Percentiles rank a stretch among this genome's conserved stretches.
phyloP scores from a whole-genome alignment of 2,113 vertebrate species.

The Prunella fulvescens region DNA sequence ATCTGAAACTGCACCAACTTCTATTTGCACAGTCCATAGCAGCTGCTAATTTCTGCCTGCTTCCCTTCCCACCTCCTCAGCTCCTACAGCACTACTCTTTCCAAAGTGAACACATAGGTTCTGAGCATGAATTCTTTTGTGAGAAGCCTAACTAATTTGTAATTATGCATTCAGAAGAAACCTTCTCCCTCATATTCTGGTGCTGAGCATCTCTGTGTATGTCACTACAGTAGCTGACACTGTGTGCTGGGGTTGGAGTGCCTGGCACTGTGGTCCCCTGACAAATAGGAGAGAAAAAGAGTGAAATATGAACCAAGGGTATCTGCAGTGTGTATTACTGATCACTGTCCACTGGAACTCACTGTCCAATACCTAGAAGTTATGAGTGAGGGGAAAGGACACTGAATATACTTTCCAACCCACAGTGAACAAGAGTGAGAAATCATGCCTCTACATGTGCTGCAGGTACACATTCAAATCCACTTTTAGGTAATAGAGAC shows the following conservation, averaged over 20 bases:
- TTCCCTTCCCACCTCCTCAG: neutral
- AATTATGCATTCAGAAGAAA: neutral
- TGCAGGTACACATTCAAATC: neutral
- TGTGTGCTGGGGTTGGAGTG: neutral
- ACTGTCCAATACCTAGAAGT: neutral
- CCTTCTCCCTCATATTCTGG: neutral
- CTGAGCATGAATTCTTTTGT: neutral
- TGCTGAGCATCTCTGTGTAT: neutral
- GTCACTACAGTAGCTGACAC: neutral
- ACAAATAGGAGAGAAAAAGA: neutral
- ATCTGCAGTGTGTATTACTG: neutral
- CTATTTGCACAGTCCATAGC: accelerated
- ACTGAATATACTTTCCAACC: neutral
- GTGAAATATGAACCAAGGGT: neutral
- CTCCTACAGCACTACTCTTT: neutral
- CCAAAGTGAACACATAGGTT: neutral
- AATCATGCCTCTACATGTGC: neutral
- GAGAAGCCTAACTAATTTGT: neutral
- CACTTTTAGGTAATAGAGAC: neutral
- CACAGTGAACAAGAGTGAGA: neutral
- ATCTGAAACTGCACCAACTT: neutral
- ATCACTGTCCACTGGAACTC: neutral
- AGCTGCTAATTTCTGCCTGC: neutral
- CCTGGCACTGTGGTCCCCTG: neutral
- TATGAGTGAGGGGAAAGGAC: neutral